Base-by-base conservation (phyloP, 2,797 vertebrate genomes). In the Manis javanica region DNA sequence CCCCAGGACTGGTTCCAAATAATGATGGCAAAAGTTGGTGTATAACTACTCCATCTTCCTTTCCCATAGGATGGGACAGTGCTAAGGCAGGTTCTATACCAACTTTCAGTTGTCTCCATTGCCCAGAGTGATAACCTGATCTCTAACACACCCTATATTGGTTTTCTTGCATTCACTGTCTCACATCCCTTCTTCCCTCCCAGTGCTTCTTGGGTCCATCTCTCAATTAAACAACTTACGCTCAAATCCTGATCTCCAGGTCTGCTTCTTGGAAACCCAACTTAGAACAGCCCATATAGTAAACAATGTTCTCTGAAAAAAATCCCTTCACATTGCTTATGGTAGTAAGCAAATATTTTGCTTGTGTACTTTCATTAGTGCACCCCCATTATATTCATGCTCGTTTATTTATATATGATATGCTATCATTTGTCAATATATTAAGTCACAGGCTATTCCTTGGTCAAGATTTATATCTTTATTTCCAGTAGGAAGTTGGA, bases 331-430 rank as follows among this genome's bases (percentile, higher is more conserved):
- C 57, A 7, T 74, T 87, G 57, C 66, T 94, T 79, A 37, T 2
- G 71, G 59, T 23, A 88, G 42, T 55, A 66, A 82, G 81, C 39
- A 81, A 24, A 13, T 24, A 55, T 85, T 72, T 42, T 53, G 34
- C 74, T 84, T 72, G 4, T 86, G 6, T 83, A 37, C 42, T 59
- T 90, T 90, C 51, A 23, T 83, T 77, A 68, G 42, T 51, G 63
- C 15, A 72, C 6, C 24, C 39, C 23, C 12, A 74, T 82, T 84
- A 75, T 72, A 69, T 90, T 55, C 39, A 86, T 88, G 23, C 24
- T 42, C 82, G 2, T 79, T 79, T 93, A 75, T 92, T 95, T 92
- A 64, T 85, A 85, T 87, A 69, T 78, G n/a, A 72, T n/a, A 79
- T 83, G 29, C 31, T 77, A 31, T 95, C 77, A 85, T 72, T 92